These are phyloP conservation scores for Meganola albula DNA, from an alignment of 2,888 invertebrate species.

Conservation along the genomic window DNA sequence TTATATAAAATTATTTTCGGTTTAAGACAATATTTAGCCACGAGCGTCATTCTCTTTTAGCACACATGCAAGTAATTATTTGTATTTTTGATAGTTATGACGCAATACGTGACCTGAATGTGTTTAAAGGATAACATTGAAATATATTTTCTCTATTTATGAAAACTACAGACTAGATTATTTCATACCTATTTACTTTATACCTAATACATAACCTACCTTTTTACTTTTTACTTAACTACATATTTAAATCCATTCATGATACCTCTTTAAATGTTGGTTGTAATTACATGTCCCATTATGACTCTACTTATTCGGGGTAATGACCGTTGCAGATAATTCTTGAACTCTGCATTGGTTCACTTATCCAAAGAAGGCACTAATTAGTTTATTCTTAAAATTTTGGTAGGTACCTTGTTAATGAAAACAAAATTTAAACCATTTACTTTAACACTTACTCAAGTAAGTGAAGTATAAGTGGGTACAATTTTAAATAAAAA, in stretches of 20 bases:
- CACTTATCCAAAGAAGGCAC: too few species aligned
- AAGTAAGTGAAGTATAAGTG: too few species aligned
- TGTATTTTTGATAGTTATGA: slow-evolving; percentile 57
- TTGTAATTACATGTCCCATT: slow-evolving; percentile 22
- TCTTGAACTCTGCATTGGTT: slow-evolving; percentile 28
- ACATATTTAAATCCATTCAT: slow-evolving; percentile 11
- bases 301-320: slow-evolving; percentile 30
- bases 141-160: neutral
- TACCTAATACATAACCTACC: slow-evolving; percentile 1
- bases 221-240: slow-evolving; percentile 8
- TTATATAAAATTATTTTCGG: slow-evolving; percentile 65
- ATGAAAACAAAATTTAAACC: too few species aligned
- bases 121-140: slow-evolving; percentile 39
- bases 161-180: neutral
- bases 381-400: too few species aligned
- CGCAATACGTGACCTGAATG: slow-evolving; percentile 60
- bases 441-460: too few species aligned
- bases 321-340: slow-evolving; percentile 36
- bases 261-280: slow-evolving; percentile 12
- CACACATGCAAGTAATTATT: slow-evolving; percentile 68
- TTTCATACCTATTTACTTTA: too few species aligned
- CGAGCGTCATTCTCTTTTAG: slow-evolving; percentile 58
- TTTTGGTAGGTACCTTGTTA: too few species aligned
- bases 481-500: too few species aligned
- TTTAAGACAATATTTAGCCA: slow-evolving; percentile 50